A percentile compares a stretch with the other conserved stretches of the same genome.
These are phyloP conservation scores for Kryptopterus vitreolus DNA, from an alignment of 2,797 vertebrate species.

Conservation along the genomic window DNA sequence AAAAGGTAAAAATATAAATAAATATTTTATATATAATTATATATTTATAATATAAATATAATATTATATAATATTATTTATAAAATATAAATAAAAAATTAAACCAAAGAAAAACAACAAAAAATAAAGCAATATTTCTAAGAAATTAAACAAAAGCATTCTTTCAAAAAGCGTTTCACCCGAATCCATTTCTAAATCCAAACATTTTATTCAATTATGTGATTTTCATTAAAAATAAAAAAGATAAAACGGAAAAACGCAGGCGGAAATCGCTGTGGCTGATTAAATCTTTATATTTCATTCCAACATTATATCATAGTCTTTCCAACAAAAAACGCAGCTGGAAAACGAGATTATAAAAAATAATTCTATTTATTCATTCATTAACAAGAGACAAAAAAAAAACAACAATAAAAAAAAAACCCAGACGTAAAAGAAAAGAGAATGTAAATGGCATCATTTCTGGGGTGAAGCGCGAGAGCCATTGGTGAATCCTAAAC, in stretches of 20 bases:
- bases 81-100: not conserved
- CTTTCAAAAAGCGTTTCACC: too few relatives aligned
- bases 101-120: not conserved
- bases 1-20: not conserved
- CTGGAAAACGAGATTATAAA: not conserved
- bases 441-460: slow-evolving; percentile 34
- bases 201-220: not conserved
- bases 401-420: not conserved
- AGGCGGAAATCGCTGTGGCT: not conserved
- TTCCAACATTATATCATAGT: not conserved
- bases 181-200: too few relatives aligned
- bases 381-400: not conserved
- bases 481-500: slow-evolving; percentile 23
- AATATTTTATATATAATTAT: too few relatives aligned
- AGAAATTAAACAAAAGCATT: not conserved
- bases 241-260: not conserved
- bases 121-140: not conserved
- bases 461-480: slow-evolving; percentile 33
- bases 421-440: slow-evolving; percentile 14
- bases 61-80: not conserved
- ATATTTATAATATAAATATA: too few relatives aligned
- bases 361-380: slow-evolving; percentile 18
- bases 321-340: not conserved
- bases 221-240: not conserved
- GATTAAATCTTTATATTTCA: slow-evolving; percentile 3